These are phyloP conservation scores for Drosophila antonietae DNA, from an alignment of 2,888 invertebrate genomes.

Conservation along the genomic window DNA sequence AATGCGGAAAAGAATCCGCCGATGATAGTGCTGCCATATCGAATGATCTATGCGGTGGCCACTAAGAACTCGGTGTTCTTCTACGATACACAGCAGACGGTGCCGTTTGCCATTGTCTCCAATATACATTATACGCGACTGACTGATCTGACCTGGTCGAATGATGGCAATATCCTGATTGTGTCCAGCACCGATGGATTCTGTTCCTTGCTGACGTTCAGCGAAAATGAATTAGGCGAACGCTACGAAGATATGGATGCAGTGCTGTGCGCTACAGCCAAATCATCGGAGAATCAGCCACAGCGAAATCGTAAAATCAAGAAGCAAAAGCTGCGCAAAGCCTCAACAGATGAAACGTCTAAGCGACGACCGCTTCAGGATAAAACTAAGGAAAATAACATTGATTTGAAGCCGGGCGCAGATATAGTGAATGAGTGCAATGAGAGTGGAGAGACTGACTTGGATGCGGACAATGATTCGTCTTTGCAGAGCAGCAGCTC, in stretches of 20 bases:
- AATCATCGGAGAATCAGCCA: conserved; percentile 53
- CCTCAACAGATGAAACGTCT: conserved; percentile 53
- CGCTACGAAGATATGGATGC: conserved; percentile 81
- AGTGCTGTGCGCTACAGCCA: conserved; percentile 77
- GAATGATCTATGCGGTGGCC: conserved; percentile 96
- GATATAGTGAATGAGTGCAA: conserved; percentile 28
- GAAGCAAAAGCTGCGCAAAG: conserved; percentile 65
- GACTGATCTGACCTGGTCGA: conserved; percentile 95
- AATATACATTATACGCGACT: conserved; percentile 96
- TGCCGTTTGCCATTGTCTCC: conserved; percentile 92
- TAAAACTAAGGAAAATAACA: conserved; percentile 41
- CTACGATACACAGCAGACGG: conserved; percentile 93
- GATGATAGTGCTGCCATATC: conserved; percentile 88
- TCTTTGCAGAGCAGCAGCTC: conserved; percentile 66
- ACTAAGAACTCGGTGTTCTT: conserved; percentile 93
- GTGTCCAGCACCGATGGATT: conserved; percentile 96
- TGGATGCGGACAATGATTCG: conserved; percentile 68
- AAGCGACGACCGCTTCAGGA: conserved; percentile 55
- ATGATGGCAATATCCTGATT: conserved; percentile 90
- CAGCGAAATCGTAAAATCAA: conserved; percentile 52
- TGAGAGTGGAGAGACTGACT: conserved; percentile 32
- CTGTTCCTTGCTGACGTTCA: conserved; percentile 93
- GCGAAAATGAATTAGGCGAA: conserved; percentile 89
- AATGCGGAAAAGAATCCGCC: conserved; percentile 85
- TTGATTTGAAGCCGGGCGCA: background rate